A percentile compares a stretch with the other conserved stretches of the same genome.
Evolutionary conservation across 1,140 invertebrate species (phyloP).

Genomic region (Caenorhabditis tropicalis): DNA sequence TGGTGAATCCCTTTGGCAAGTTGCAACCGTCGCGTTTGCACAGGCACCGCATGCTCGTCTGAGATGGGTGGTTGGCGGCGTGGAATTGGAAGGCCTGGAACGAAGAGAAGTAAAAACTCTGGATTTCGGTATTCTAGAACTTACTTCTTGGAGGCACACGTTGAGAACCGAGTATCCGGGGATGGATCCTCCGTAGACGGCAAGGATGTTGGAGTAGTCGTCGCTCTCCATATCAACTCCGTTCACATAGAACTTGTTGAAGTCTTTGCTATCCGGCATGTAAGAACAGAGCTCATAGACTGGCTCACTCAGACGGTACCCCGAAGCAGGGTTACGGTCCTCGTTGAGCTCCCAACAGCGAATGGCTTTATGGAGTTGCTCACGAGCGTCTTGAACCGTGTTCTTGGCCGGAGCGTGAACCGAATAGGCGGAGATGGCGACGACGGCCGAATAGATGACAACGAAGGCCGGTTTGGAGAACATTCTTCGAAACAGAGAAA

Average conservation of each 20-base stretch:
- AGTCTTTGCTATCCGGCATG: conserved; percentile 8
- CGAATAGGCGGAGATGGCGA: background rate
- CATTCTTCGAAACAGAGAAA: background rate
- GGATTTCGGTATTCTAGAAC: background rate
- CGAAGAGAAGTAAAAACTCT: background rate
- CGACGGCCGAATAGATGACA: background rate
- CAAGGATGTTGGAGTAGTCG: conserved; percentile 3
- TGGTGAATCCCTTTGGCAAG: conserved; percentile 17
- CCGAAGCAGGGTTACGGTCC: background rate
- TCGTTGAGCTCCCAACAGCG: conserved; percentile 19
- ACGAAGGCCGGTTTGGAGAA: background rate
- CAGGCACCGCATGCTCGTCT: background rate
- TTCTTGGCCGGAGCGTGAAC: background rate
- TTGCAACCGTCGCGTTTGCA: conserved; percentile 27
- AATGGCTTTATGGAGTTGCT: background rate
- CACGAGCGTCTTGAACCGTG: conserved; percentile 23
- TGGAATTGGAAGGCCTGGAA: conserved; percentile 35
- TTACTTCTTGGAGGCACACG: conserved; percentile 9
- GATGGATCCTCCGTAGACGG: background rate
- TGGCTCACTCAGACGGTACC: background rate
- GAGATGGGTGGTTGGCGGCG: background rate
- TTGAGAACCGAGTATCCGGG: background rate
- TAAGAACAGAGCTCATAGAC: conserved; percentile 1
- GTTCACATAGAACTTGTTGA: conserved; percentile 6
- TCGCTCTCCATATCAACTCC: background rate